Percentiles rank a stretch among this genome's conserved stretches.
Evolutionary conservation across 1,140 invertebrate genomes (phyloP).

Genomic region (Drosophila prosaltans): DNA sequence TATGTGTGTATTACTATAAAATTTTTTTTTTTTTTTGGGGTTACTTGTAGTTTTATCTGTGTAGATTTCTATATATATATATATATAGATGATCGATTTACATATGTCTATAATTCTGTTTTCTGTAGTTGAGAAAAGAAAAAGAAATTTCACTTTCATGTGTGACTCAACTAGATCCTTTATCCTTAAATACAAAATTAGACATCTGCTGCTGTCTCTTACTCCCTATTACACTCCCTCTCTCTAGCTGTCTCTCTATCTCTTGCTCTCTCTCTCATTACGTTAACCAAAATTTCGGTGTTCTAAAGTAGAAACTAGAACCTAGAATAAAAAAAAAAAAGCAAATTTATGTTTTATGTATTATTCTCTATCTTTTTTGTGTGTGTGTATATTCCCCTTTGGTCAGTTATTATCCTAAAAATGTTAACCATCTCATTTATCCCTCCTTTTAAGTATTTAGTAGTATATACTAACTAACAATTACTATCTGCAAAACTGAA

Average conservation of each 20-base stretch:
- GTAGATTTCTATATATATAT: slow-evolving; percentile 16
- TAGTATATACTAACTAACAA: not conserved
- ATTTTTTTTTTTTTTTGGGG: not conserved
- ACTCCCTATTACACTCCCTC: too few species aligned
- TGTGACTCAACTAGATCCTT: too few species aligned
- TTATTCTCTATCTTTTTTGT: slow-evolving; percentile 16
- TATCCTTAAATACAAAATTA: too few species aligned
- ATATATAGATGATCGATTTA: slow-evolving; percentile 31
- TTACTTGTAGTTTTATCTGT: slow-evolving; percentile 27
- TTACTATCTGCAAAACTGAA: too few species aligned
- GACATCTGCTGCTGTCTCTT: too few species aligned
- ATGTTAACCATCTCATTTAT: not conserved
- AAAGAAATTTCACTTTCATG: too few species aligned
- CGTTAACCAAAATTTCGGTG: not conserved
- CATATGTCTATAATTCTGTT: too few species aligned
- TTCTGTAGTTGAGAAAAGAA: too few species aligned
- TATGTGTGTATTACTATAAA: too few species aligned
- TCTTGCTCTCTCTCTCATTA: slow-evolving; percentile 1
- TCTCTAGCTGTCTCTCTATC: not conserved
- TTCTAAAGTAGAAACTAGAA: not conserved
- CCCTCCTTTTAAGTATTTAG: not conserved
- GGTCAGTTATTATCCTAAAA: not conserved
- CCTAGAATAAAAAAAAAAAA: not conserved
- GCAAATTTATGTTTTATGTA: not conserved
- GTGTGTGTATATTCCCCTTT: slow-evolving; percentile 18